A percentile compares a stretch with the other conserved stretches of the same genome.
Evolutionary conservation across 1,140 invertebrate species (phyloP).

Genomic region (Lamellibrachia luymesi): DNA sequence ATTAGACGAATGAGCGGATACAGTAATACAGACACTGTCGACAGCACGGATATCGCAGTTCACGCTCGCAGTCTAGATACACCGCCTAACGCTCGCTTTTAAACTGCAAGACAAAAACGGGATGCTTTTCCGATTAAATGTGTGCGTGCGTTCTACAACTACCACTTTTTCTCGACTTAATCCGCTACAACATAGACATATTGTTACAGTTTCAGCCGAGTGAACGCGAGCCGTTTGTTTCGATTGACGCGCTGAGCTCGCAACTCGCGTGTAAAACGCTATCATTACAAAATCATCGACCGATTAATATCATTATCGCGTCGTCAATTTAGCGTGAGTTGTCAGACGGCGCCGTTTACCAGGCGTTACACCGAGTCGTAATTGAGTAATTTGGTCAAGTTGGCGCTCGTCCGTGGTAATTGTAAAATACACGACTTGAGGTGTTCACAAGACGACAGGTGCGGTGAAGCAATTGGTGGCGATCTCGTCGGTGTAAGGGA

Average conservation of each 20-base stretch:
- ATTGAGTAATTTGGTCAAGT: not conserved
- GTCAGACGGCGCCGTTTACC: not conserved
- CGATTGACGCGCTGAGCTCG: not conserved
- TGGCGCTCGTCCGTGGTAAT: not conserved
- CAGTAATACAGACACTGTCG: not conserved
- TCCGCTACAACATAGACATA: not conserved
- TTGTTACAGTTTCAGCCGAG: not conserved
- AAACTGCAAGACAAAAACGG: too few relatives aligned
- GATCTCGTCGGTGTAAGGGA: too few relatives aligned
- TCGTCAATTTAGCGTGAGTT: conserved; percentile 2
- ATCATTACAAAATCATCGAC: not conserved
- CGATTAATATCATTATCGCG: not conserved
- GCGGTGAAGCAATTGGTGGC: not conserved
- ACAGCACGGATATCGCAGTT: not conserved
- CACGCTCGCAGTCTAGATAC: not conserved
- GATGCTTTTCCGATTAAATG: too few relatives aligned
- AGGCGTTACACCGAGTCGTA: not conserved
- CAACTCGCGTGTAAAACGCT: not conserved
- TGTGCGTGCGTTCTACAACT: not conserved
- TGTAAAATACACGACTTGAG: not conserved
- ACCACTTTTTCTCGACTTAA: not conserved
- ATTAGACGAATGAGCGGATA: not conserved
- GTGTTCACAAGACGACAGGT: not conserved
- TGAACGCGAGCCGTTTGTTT: not conserved
- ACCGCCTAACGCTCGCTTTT: not conserved